Base-by-base conservation (phyloP, 2,888 invertebrate species). In the Melipona bicolor region DNA sequence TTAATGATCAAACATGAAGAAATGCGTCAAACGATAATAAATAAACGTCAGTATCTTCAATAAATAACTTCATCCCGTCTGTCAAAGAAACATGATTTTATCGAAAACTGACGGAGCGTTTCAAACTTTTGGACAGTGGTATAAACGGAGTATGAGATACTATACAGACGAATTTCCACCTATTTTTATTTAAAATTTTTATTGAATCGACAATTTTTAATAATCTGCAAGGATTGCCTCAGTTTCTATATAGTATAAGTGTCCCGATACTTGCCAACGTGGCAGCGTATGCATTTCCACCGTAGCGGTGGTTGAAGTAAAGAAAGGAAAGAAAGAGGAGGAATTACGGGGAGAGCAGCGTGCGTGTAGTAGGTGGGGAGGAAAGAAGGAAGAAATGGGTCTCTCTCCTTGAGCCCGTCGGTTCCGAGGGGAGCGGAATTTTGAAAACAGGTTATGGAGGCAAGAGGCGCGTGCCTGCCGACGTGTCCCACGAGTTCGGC, bases 401-500 rank as follows among this genome's bases (percentile, higher is more conserved):
- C 49, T 76, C 70, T 61, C 61, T 84, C 56, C 62, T 68, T 59
- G 77, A 71, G 74, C 36, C 2, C 15, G 27, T 9, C 19, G 56
- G 27, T 21, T 21, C 61, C 52, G 76, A 76, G 81, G 76, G 81
- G 76, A 77, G 85, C 69, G 86, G 74, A 87, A 77, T 84, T 87
- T 88, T 87, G 87, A 87, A 87, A 87, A 87, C 87, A 87, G 87
- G 87, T 87, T 88, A 87, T 87, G 81, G 87, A 87, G 87, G 80
- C 81, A 81, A 87, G 87, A 87, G 86, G 87, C 87, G 87, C 85
- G 87, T 87, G 87, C 88, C 87, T 78, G 83, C 78, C 87, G 87
- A 83, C 87, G 87, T 87, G 86, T 86, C 79, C 86, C 79, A 73
- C 83, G 86, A 86, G 88, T 90, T 90, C 86, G 91, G 91, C 91